Conservation (phyloP, 1,140 invertebrate genomes). For the Coenobita brevimanus region DNA sequence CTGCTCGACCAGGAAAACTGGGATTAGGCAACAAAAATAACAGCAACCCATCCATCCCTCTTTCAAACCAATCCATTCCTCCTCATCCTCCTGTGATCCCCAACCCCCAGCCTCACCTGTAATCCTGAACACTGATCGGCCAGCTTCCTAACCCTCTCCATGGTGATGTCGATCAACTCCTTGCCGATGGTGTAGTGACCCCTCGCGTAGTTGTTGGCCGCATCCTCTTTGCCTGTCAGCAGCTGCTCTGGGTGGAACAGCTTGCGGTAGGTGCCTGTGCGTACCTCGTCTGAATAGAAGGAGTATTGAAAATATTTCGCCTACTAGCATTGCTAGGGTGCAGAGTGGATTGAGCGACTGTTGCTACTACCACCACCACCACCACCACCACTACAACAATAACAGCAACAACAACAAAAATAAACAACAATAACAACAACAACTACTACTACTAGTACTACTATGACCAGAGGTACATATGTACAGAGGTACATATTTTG, state of each 20-base stretch:
- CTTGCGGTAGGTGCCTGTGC: constrained; percentile 83
- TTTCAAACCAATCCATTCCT: no score
- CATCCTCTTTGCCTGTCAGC: constrained; percentile 80
- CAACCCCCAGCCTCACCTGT: constrained; percentile 77
- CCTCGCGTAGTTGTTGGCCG: constrained; percentile 78
- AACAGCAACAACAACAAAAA: no score
- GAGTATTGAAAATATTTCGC: not conserved
- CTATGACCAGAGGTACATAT: no score
- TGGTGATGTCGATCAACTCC: constrained; percentile 75
- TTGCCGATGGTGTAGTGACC: constrained; percentile 78
- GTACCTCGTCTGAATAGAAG: constrained; percentile 71
- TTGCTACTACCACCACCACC: not conserved
- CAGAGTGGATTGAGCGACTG: not conserved
- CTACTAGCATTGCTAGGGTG: not conserved
- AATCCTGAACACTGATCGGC: constrained; percentile 80
- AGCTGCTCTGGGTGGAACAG: constrained; percentile 39
- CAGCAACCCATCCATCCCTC: no score
- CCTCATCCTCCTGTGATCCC: no score
- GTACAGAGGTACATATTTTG: no score
- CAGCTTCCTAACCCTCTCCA: constrained; percentile 75
- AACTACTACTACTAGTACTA: no score
- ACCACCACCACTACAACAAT: no score
- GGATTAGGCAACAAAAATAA: no score
- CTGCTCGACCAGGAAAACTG: no score
- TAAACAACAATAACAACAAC: no score